Evolutionary conservation across 2,113 vertebrate genomes (phyloP), one percentile per base, ranked within the genome.

Genomic region (Catharus fuscescens): DNA sequence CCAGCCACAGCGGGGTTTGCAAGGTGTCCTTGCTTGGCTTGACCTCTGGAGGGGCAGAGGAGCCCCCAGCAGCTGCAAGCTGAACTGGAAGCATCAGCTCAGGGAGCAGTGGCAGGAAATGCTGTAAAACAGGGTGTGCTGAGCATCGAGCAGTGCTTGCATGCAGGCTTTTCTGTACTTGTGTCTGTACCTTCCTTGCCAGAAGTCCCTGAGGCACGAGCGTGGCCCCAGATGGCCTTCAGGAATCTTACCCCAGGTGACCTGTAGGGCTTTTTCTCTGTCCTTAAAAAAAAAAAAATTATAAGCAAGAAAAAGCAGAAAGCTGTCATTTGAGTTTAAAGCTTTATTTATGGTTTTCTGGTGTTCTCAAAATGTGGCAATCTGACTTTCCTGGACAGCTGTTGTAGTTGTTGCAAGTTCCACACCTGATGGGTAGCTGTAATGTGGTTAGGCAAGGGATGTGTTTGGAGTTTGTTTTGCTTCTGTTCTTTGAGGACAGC

Each of bases 121-220:
- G 26, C 29, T 50, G 61, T 56, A 52, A 40, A 71, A 48, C 25
- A 13, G 71, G 0, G 0, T 21, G 48, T 0, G 1, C 32, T 56
- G 23, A 40, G 85, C 70, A 73, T 10, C 0, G 1, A 62, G 26
- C 7, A 53, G 73, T 25, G 50, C 67, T 76, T 93, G 65, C 34
- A 47, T 9, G 32, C 17, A 18, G 44, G 13, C 20, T 48, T 91
- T 90, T 80, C 56, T 93, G 29, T 61, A 19, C 0, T 0, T 62
- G 44, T 84, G 65, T 44, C 3, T 48, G 48, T 45, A 36, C 77
- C 53, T 90, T 61, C 64, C 47, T 62, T 56, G 77, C 65, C 73
- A 74, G 61, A 84, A 86, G 45, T 94, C 62, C 40, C 44, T 38
- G 50, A 85, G 76, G 74, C 67, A 64, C 0, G 3, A 79, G n/a